These are phyloP conservation scores for Rhynchotus rufescens DNA, from an alignment of 2,797 vertebrate species.

Conservation along the genomic window DNA sequence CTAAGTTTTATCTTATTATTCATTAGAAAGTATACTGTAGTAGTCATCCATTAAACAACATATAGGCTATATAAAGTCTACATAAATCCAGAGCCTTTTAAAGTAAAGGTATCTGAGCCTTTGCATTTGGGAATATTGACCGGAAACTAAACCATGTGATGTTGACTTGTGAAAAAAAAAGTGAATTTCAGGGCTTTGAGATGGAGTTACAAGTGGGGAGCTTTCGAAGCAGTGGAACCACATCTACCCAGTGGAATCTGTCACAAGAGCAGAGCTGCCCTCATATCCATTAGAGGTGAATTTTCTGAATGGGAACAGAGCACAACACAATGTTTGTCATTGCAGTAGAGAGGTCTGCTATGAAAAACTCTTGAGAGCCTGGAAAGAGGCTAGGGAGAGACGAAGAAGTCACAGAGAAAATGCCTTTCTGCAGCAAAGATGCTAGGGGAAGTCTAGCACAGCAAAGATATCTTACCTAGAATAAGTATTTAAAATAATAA, in stretches of 20 bases:
- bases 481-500: background rate
- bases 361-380: background rate
- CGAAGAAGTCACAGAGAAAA: background rate
- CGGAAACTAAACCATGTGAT: background rate
- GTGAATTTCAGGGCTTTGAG: background rate
- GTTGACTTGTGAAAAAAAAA: background rate
- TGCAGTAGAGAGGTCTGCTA: background rate
- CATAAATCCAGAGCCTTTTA: background rate
- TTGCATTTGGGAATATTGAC: background rate
- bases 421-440: background rate
- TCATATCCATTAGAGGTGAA: background rate
- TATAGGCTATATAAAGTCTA: background rate
- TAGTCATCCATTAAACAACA: background rate
- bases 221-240: background rate
- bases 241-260: background rate
- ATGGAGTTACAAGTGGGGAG: background rate
- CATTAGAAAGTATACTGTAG: background rate
- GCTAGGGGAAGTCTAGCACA: background rate
- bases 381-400: background rate
- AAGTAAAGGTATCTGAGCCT: background rate
- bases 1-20: background rate
- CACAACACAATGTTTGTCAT: background rate
- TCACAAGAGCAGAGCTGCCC: background rate
- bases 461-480: background rate
- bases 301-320: background rate